phyloP scores from a whole-genome alignment of 2,797 vertebrate species.

The Forpus xanthops region DNA sequence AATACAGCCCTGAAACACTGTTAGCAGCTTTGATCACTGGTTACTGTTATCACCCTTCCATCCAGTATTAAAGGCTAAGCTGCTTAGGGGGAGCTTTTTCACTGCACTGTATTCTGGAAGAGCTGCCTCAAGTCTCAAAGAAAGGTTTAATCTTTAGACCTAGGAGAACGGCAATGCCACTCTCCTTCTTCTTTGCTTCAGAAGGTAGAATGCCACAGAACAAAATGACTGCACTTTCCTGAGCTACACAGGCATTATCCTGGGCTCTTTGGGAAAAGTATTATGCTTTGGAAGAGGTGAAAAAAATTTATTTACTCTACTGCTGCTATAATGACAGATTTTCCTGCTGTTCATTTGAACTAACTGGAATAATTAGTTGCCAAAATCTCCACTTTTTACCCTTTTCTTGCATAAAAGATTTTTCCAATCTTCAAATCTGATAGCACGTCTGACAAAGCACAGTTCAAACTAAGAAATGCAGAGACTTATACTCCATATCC shows the following conservation, averaged over 20 bases:
- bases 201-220: neutral
- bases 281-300: accelerated
- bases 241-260: neutral
- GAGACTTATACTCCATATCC: neutral
- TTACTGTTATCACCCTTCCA: neutral
- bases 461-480: neutral
- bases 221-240: accelerated
- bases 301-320: neutral
- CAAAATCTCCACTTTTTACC: neutral
- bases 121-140: conserved; percentile 3
- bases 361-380: neutral
- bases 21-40: neutral
- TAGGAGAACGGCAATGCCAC: neutral
- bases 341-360: neutral
- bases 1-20: neutral
- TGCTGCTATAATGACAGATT: neutral
- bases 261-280: accelerated
- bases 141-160: conserved; percentile 28
- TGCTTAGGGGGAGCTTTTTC: neutral
- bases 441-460: neutral
- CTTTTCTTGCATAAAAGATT: neutral
- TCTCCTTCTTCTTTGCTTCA: neutral
- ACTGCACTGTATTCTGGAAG: conserved; percentile 13
- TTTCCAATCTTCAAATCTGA: neutral
- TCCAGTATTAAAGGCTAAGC: conserved; percentile 30